Evolutionary conservation across 2,797 vertebrate genomes (phyloP), one percentile per base, ranked within the genome.

Genomic region (Peromyscus aztecus): DNA sequence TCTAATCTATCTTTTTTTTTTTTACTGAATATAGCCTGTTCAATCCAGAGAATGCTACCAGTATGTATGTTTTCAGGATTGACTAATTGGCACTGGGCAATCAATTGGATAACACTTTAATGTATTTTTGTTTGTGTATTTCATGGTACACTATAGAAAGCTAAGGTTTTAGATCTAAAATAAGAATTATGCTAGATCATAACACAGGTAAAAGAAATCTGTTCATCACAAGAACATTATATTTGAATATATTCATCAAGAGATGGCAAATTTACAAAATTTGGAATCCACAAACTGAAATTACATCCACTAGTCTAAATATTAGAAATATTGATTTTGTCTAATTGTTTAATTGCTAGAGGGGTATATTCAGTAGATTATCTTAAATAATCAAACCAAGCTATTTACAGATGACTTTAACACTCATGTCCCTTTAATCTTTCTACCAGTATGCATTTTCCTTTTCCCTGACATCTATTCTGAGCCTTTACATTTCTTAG

Each of bases 251-350:
- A 75, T 46, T 90, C 14, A 57, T 24, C 11, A n/a, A 81, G 76
- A 86, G 17, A 78, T 71, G 59, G 71, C 40, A 95, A 86, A 87
- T 90, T 7, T 59, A 55, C 17, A 90, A 75, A 82, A 55, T 83
- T 77, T n/a, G 76, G 69, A 88, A 71, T 4, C 1, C 49, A 63
- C 12, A 12, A 76, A 76, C 12, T 90, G 69, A 96, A 31, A 75
- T 77, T 63, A 75, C 1, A 89, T 73, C 0, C 34, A 90, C 23
- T 6, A 65, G 2, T 69, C 61, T 95, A 37, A 83, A 77, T 84
- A 67, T 95, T 91, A 78, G 21, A 31, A 95, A 63, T 31, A 80
- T 1, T 90, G n/a, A 8, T 46, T 85, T 93, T 63, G n/a, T 71
- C 80, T 57, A 40, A 84, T 52, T 90, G 40, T 84, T 92, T 92